Evolutionary conservation across 37 sponge, comb jelly and placozoan species (phyloP).

Genomic region (Beroe forskalii): DNA sequence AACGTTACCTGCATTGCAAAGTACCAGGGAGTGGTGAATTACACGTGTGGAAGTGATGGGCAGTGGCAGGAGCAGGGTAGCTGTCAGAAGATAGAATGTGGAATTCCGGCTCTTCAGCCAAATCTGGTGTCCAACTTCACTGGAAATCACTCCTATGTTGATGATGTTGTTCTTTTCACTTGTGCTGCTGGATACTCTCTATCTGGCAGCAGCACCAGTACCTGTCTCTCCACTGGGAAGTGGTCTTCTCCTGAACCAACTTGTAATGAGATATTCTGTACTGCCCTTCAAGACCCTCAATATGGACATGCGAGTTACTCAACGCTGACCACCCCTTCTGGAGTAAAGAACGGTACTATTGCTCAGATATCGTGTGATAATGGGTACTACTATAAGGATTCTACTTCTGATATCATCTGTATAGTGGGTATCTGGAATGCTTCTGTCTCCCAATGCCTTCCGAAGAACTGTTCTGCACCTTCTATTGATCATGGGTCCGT

Average conservation of each 20-base stretch:
- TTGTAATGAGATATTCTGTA: conserved; percentile 27
- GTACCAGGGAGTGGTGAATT: not conserved
- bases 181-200: not conserved
- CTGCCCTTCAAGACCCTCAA: not conserved
- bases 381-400: not conserved
- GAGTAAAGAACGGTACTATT: not conserved
- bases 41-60: not conserved
- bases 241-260: not conserved
- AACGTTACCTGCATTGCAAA: conserved; percentile 5
- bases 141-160: conserved; percentile 7
- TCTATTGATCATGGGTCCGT: not conserved
- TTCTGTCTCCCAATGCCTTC: not conserved
- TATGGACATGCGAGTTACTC: not conserved
- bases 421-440: not conserved
- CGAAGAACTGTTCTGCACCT: not conserved
- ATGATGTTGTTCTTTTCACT: not conserved
- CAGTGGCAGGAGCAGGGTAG: not conserved
- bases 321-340: not conserved
- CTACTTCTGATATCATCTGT: not conserved
- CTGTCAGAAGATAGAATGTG: not conserved
- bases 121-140: conserved; percentile 11
- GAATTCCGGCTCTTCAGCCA: not conserved
- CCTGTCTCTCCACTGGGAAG: not conserved
- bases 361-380: not conserved
- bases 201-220: not conserved